Conservation (phyloP, 2,113 vertebrate species). For the Leptobrachium ailaonicum region DNA sequence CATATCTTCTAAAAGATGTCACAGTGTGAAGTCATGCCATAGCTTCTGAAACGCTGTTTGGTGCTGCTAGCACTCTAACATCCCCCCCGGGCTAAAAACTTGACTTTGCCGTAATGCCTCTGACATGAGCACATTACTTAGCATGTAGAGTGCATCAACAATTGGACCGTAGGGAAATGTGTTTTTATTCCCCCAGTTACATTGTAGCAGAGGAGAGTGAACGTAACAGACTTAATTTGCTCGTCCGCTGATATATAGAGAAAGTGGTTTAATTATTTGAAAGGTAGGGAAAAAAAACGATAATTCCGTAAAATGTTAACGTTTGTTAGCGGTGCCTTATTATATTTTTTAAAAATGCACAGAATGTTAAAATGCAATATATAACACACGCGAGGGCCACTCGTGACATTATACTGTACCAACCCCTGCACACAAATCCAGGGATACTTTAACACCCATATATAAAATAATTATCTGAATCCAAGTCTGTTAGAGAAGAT, state of each 20-base stretch:
- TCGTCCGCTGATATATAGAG: neutral
- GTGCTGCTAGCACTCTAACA: neutral
- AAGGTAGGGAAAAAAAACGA: too few species aligned
- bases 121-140: neutral
- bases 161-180: neutral
- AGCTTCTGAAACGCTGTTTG: neutral
- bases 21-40: neutral
- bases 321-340: too few species aligned
- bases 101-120: neutral
- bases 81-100: too few species aligned
- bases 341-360: too few species aligned
- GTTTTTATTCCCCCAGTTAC: neutral
- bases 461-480: too few species aligned
- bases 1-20: neutral
- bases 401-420: too few species aligned
- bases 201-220: neutral
- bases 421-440: too few species aligned
- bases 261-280: too few species aligned
- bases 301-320: neutral
- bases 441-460: too few species aligned
- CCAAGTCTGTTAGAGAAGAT: too few species aligned
- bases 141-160: neutral
- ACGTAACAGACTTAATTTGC: neutral
- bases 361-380: too few species aligned
- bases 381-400: too few species aligned